Conservation (phyloP, 1,140 invertebrate genomes). For the Drosophila nigrodunni region DNA sequence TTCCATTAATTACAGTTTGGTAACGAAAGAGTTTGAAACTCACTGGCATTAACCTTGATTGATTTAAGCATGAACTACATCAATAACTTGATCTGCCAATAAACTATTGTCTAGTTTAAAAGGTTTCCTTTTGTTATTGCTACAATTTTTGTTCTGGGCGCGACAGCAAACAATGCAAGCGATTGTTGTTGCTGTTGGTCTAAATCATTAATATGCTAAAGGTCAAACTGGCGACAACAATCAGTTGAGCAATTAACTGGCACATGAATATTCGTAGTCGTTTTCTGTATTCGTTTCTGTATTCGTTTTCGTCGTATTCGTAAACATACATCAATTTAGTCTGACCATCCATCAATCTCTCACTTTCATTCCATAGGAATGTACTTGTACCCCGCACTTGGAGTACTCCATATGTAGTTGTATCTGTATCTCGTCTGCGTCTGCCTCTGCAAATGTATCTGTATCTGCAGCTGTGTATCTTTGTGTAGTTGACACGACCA, state of each 20-base stretch:
- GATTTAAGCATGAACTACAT: constrained; percentile 36
- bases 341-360: constrained; percentile 75
- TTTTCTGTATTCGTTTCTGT: constrained; percentile 6
- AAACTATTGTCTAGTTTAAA: constrained; percentile 19
- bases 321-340: constrained; percentile 34
- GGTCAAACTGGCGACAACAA: constrained; percentile 46
- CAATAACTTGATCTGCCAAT: constrained; percentile 10
- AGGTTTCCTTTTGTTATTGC: constrained; percentile 2
- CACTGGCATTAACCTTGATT: constrained; percentile 42
- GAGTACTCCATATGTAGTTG: constrained; percentile 21
- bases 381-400: constrained; percentile 21
- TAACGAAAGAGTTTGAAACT: constrained; percentile 4
- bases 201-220: constrained; percentile 64
- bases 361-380: constrained; percentile 69
- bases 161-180: constrained; percentile 60
- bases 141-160: constrained; percentile 41
- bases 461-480: constrained; percentile 23
- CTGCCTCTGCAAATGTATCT: constrained; percentile 26
- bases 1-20: constrained; percentile 33
- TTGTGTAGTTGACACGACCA: constrained; percentile 43
- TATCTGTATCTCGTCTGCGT: constrained; percentile 9
- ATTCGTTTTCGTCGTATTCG: constrained; percentile 5
- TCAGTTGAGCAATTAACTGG: constrained; percentile 56
- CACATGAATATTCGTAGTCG: constrained; percentile 39
- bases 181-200: constrained; percentile 52